Base-by-base conservation (phyloP, 2,797 vertebrate species). In the Ceyx erithaca region DNA sequence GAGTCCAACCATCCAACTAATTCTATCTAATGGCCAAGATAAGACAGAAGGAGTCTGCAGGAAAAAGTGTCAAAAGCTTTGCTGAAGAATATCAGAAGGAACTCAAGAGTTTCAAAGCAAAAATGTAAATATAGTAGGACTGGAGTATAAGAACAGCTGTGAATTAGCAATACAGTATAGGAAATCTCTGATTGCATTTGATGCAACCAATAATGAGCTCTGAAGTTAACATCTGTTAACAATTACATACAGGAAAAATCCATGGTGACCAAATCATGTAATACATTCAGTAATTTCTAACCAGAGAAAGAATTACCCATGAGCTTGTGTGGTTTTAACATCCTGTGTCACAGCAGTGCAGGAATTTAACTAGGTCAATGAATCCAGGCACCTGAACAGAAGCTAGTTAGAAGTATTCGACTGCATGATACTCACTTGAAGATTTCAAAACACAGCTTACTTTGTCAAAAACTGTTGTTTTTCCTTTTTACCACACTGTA, bases 201-300 rank as follows among this genome's bases (percentile, higher is more conserved):
- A 76, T 1, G 2, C 4, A 33, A 75, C 5, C 18, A 78, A 54
- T 30, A 75, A 1, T 19, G 12, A 49, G 12, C 5, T 58, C 30
- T 64, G 68, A 80, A 88, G 72, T 57, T 16, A 70, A 61, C 28
- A 61, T 46, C 51, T 78, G 49, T 35, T 41, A 82, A 83, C 18
- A 72, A 22, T 12, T 59, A 68, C 7, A 57, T n/a, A 22, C n/a
- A 14, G 20, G 35, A 28, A 22, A 85, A 71, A 80, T 15, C 16
- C 16, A 6, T 4, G 10, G 37, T 40, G 40, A 71, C 26, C 22
- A 54, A 71, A 71, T 26, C 12, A 18, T 13, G 4, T 14, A 46
- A 51, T 18, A 72, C 5, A 37, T 13, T 52, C 20, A 67, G 23
- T 40, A 77, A 77, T 33, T 68, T 17, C 31, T 52, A 71, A 14